Conservation (phyloP, 92 coral and sea anemone genomes). For the Heteractis magnifica region DNA sequence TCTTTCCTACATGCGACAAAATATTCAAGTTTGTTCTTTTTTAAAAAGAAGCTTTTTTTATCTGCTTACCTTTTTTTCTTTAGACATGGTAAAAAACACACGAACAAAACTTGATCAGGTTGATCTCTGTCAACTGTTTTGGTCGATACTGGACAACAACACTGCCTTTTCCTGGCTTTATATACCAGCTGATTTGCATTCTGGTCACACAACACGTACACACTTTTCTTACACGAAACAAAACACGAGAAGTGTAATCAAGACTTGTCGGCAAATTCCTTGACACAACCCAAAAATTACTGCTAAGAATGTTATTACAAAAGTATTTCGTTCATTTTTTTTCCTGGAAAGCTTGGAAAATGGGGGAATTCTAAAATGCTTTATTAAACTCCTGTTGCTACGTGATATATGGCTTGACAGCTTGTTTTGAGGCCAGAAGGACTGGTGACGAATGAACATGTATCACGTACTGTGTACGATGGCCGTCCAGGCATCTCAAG, state of each 20-base stretch:
- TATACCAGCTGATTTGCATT: background rate
- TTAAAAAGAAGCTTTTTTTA: background rate
- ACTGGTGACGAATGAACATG: background rate
- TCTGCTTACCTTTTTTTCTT: conserved; percentile 24
- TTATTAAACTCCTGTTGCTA: background rate
- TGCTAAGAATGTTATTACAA: background rate
- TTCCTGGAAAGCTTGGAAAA: background rate
- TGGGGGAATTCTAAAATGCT: background rate
- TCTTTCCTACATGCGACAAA: background rate
- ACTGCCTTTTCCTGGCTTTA: background rate
- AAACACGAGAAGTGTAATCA: background rate
- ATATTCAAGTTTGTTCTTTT: background rate
- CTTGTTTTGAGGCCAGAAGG: background rate
- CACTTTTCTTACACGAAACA: background rate
- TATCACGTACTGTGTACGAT: background rate
- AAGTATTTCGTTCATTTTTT: background rate
- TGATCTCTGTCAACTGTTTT: background rate
- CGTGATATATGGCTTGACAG: background rate
- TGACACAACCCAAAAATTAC: background rate
- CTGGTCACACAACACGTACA: conserved; percentile 8
- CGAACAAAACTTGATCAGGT: background rate
- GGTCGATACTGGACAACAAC: background rate
- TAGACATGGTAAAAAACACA: conserved; percentile 17
- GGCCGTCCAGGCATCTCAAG: background rate
- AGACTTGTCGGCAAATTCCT: background rate